A percentile compares a stretch with the other conserved stretches of the same genome.
Conservation (phyloP, 1,140 invertebrate species). For the Pseudomyrmex flavicornis region DNA sequence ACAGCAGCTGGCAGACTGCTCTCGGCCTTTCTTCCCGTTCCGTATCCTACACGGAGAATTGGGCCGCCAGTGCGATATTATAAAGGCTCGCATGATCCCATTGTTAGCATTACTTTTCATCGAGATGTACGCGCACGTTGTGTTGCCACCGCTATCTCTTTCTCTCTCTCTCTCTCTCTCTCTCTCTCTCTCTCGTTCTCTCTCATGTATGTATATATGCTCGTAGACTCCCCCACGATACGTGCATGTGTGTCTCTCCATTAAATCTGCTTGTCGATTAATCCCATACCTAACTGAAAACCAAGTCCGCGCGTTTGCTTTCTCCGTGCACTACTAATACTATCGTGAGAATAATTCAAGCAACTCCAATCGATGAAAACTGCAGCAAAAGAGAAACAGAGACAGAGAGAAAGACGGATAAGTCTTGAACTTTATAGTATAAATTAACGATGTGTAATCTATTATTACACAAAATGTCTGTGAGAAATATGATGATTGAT, state of each 20-base stretch:
- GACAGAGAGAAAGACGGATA: conserved; percentile 11
- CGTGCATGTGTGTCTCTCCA: conserved; percentile 39
- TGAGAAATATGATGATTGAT: too few relatives aligned
- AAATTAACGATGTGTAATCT: not conserved
- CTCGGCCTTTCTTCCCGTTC: conserved; percentile 66
- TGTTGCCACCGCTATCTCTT: not conserved
- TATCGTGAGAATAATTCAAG: conserved; percentile 56
- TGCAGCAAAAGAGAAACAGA: not conserved
- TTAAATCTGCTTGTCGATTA: conserved; percentile 61
- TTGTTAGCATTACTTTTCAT: conserved; percentile 78
- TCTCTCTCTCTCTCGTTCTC: too few relatives aligned
- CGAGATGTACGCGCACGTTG: conserved; percentile 40
- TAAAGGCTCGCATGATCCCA: conserved; percentile 80
- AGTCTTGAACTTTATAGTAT: conserved; percentile 46
- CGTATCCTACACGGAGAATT: conserved; percentile 52
- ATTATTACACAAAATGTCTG: too few relatives aligned
- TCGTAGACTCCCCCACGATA: conserved; percentile 42
- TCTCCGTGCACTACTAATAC: not conserved
- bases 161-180: too few relatives aligned
- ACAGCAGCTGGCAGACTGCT: conserved; percentile 76
- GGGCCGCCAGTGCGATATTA: conserved; percentile 75
- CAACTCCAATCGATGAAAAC: conserved; percentile 51
- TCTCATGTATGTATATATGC: conserved; percentile 6
- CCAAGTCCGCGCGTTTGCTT: conserved; percentile 40
- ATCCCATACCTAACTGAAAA: conserved; percentile 52